Base-by-base conservation (phyloP, 35 echinoderm and acorn worm species). In the Strongylocentrotus purpuratus region DNA sequence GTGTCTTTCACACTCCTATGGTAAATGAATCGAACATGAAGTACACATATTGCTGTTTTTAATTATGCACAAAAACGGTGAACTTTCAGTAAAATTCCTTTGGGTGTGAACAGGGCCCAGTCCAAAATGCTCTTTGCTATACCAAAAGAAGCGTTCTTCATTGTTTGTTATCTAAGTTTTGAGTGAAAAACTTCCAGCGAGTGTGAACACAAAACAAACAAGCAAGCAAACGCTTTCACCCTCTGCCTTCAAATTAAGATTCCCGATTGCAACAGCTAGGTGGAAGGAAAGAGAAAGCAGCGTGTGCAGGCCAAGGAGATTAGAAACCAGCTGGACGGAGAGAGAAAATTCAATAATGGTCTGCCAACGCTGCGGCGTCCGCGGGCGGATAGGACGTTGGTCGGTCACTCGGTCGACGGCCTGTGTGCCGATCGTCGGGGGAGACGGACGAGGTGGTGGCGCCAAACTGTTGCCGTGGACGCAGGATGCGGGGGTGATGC, bases 381-480 rank as follows among this genome's bases (percentile, higher is more conserved):
- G 45, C 87, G 3, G 31, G 87, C 87, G 15, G 32, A 89, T 78
- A n/a, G 20, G 65, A 78, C 65, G 65, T 22, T 7, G 33, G 87
- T 46, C 45, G 32, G 33, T 28, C 65, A 78, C 20, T 25, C 65
- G 87, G 32, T 89, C 87, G 45, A 33, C 87, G 87, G 87, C 87
- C 87, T 33, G 45, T 28, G 28, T 78, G 65, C 22, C 20, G 65
- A 78, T 78, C 87, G 87, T 46, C 45, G 33, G 87, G 87, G 87
- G 87, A 89, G 87, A 33, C 87, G 87, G 65, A 28, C 87, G 45
- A 89, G 87, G 87, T 89, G 87, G 87, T 89, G 87, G 87, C 87
- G 87, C 87, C 87, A 46, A 33, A 46, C 32, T 89, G 87, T 89
- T 89, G 87, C 87, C 20, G 87, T 41, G 87, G 45, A 31, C 32